Base-by-base conservation (phyloP, 2,113 vertebrate genomes). In the Phylloscopus trochiloides region DNA sequence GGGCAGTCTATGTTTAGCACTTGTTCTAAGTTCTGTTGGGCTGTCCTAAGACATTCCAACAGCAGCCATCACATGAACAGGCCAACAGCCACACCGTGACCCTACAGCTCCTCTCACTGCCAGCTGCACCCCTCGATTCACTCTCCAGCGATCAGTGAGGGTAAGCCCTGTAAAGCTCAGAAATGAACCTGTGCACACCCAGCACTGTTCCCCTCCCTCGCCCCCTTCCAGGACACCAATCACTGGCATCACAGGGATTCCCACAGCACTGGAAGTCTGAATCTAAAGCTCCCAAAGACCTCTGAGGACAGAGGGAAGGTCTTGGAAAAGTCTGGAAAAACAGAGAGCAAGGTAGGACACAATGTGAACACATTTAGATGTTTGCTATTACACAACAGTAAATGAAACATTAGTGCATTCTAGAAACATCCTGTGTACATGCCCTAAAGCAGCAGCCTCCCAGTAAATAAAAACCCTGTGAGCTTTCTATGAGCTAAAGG, bases 151-250 rank as follows among this genome's bases (percentile, higher is more conserved):
- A 42, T 7, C 62, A 77, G 42, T 25, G 19, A 38, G 0, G 1
- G 16, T 8, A 70, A 40, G 4, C 3, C 0, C 6, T 48, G 34
- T 5, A 12, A 29, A 40, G 14, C 29, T 72, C 61, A 51, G 34
- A 71, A 82, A 81, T 3, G 54, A 16, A 48, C 15, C 47, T 47
- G 13, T 29, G 32, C 48, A 22, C 21, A 75, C 5, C 38, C 63
- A 73, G 21, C 29, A 10, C 8, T 29, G 14, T 1, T 26, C 10
- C 22, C 32, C 3, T 26, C 10, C 8, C 18, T 36, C 2, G 0
- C 11, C 19, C 36, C 2, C 1, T 43, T 45, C 40, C 36, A 80
- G 55, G 19, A 80, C 70, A 76, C 9, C 1, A 17, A 62, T 16
- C 45, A 52, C 15, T 29, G 62, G 3, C 31, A 85, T 0, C 19